Evolutionary conservation across 1,140 invertebrate genomes (phyloP).

Genomic region (Bacillus rossius): DNA sequence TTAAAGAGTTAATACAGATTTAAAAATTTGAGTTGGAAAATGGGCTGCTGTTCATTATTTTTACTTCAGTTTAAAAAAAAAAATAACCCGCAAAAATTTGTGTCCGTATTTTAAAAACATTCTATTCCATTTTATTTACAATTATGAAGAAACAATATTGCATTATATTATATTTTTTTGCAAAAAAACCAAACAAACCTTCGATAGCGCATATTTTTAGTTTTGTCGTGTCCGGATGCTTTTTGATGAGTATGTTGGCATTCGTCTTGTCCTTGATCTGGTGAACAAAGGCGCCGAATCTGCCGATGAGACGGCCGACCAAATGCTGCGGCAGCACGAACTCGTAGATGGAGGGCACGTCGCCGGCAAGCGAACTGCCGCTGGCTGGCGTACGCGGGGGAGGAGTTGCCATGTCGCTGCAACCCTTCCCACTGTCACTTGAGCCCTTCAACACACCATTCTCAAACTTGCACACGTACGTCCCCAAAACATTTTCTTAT

Average conservation of each 20-base stretch:
- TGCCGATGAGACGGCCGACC: conserved; percentile 85
- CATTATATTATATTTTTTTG: background rate
- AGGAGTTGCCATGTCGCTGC: conserved; percentile 56
- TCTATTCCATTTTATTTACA: no score
- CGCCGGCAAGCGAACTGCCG: conserved; percentile 27
- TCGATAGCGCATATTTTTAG: conserved; percentile 79
- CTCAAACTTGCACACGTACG: no score
- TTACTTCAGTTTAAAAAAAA: no score
- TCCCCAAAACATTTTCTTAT: no score
- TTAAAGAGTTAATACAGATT: no score
- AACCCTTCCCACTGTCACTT: conserved; percentile 70
- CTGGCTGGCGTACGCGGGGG: conserved; percentile 26
- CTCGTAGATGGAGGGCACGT: conserved; percentile 49
- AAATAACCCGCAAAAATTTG: no score
- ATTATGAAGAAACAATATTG: no score
- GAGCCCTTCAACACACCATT: conserved; percentile 54
- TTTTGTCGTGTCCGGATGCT: conserved; percentile 62
- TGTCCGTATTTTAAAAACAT: no score
- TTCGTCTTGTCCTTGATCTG: conserved; percentile 71
- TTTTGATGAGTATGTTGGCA: conserved; percentile 70
- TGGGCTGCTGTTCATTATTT: no score
- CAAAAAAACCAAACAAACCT: conserved; percentile 46
- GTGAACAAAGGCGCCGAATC: conserved; percentile 72
- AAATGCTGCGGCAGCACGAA: conserved; percentile 74
- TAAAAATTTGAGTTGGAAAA: no score